phyloP scores from a whole-genome alignment of 2,113 vertebrate genomes.

The Nyctereutes procyonoides region DNA sequence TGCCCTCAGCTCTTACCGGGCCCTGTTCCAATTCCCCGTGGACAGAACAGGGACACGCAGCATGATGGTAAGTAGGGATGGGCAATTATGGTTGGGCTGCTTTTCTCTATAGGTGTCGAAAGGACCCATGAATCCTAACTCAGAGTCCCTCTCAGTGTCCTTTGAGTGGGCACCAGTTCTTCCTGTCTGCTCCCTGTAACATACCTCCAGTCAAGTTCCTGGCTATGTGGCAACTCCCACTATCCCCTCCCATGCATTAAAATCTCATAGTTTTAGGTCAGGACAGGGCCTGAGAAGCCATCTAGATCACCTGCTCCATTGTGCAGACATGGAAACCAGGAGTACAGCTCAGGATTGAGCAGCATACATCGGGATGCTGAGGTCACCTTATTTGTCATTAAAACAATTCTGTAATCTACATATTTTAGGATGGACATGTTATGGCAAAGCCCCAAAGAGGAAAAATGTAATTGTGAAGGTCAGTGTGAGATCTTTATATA shows the following conservation, averaged over 20 bases:
- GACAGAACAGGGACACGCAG: background rate
- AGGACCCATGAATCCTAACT: background rate
- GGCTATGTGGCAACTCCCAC: background rate
- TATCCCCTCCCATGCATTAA: background rate
- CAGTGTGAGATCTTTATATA: background rate
- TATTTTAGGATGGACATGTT: background rate
- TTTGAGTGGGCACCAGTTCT: background rate
- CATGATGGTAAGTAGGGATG: background rate
- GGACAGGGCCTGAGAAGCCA: background rate
- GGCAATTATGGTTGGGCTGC: background rate
- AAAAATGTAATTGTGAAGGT: background rate
- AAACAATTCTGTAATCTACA: background rate
- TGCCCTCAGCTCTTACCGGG: background rate
- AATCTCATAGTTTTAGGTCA: background rate
- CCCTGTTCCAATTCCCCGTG: background rate
- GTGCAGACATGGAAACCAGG: background rate
- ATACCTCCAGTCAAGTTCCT: background rate
- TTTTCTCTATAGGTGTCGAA: background rate
- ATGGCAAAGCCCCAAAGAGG: background rate
- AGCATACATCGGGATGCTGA: background rate
- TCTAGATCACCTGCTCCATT: background rate
- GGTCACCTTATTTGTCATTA: background rate
- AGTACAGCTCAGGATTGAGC: background rate
- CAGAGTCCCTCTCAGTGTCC: background rate
- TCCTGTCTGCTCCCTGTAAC: background rate